Evolutionary conservation across 92 coral and sea anemone genomes (phyloP).

Genomic region (Chrysogorgia sp.): DNA sequence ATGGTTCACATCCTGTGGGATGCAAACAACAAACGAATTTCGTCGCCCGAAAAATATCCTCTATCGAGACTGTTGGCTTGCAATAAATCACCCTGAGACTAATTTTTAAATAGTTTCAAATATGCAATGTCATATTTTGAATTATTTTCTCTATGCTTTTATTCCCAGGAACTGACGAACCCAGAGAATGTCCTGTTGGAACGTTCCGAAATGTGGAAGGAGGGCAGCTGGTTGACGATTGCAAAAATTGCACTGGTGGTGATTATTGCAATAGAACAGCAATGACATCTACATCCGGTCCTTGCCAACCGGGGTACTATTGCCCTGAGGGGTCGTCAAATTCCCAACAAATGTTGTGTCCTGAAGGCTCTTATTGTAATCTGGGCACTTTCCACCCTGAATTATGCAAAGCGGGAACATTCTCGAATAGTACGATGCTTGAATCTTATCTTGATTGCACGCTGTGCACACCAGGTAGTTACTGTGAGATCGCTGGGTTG

Average conservation of each 20-base stretch:
- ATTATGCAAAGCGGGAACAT: slow-evolving; percentile 84
- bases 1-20: too few relatives aligned
- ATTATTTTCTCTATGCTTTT: not conserved
- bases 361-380: slow-evolving; percentile 78
- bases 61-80: too few relatives aligned
- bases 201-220: slow-evolving; percentile 70
- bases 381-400: slow-evolving; percentile 75
- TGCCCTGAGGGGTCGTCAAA: slow-evolving; percentile 81
- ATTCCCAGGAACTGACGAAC: slow-evolving; percentile 76
- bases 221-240: slow-evolving; percentile 68
- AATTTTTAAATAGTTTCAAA: too few relatives aligned
- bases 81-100: too few relatives aligned
- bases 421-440: slow-evolving; percentile 75
- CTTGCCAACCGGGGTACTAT: slow-evolving; percentile 81
- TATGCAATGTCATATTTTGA: not conserved
- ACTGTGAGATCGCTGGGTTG: slow-evolving; percentile 82
- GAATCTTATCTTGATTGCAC: slow-evolving; percentile 69
- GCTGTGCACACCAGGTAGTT: slow-evolving; percentile 78
- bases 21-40: too few relatives aligned
- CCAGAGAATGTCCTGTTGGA: slow-evolving; percentile 85
- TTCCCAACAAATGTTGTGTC: slow-evolving; percentile 67
- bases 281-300: slow-evolving; percentile 84
- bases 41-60: too few relatives aligned
- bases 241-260: slow-evolving; percentile 93
- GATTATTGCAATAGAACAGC: slow-evolving; percentile 87